Evolutionary conservation across 2,888 invertebrate genomes (phyloP).

Genomic region (Meandrusa payeni): DNA sequence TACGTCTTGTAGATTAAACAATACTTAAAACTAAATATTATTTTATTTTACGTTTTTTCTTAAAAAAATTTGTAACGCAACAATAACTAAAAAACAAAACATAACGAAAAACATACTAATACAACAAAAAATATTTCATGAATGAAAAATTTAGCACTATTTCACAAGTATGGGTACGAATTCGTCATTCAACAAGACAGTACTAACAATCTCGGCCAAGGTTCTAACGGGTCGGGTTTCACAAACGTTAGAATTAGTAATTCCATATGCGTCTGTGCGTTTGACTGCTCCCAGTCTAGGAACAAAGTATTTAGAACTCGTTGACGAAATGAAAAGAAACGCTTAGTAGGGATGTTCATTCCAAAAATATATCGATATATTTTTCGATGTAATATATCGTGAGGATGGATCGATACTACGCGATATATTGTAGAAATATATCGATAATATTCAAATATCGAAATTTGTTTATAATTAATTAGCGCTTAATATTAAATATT

Average conservation of each 20-base stretch:
- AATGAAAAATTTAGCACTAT: slow-evolving; percentile 20
- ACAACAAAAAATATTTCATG: slow-evolving; percentile 9
- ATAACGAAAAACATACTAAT: too few species aligned
- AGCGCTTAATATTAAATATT: not conserved
- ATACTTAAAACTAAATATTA: too few species aligned
- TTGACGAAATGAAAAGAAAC: slow-evolving; percentile 36
- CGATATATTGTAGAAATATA: too few species aligned
- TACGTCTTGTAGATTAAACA: too few species aligned
- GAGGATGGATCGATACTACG: too few species aligned
- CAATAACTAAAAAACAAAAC: too few species aligned
- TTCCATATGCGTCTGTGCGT: slow-evolving; percentile 48
- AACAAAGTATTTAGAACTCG: slow-evolving; percentile 51
- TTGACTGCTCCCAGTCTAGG: slow-evolving; percentile 40
- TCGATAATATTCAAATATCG: too few species aligned
- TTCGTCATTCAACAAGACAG: slow-evolving; percentile 28
- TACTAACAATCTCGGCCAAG: slow-evolving; percentile 60
- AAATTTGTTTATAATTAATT: too few species aligned
- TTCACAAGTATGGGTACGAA: slow-evolving; percentile 18
- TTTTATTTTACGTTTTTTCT: too few species aligned
- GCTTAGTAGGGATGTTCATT: not conserved
- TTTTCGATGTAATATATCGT: too few species aligned
- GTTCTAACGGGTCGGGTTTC: slow-evolving; percentile 49
- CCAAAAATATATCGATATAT: too few species aligned
- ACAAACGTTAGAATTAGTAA: slow-evolving; percentile 59
- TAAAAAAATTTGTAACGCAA: too few species aligned